These are phyloP conservation scores for Rhagoletis pomonella DNA, from an alignment of 1,140 invertebrate genomes.

Conservation along the genomic window DNA sequence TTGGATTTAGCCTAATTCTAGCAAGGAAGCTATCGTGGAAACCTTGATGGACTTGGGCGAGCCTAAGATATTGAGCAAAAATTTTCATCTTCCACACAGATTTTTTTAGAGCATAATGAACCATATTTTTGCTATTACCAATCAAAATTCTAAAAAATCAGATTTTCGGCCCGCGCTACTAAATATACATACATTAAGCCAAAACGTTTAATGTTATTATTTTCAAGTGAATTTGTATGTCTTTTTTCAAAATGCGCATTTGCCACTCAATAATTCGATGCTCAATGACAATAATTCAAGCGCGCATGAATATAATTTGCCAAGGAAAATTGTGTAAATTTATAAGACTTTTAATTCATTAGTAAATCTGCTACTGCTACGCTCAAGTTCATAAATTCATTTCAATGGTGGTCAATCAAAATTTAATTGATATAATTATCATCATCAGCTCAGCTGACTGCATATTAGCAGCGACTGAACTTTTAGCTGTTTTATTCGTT, in stretches of 20 bases:
- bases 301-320: neutral
- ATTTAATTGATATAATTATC: conserved; percentile 42
- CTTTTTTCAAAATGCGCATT: neutral
- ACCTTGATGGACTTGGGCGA: no score
- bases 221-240: no score
- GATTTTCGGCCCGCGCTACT: no score
- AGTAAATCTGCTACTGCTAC: neutral
- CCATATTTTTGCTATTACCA: no score
- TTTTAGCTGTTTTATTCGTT: neutral
- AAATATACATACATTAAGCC: no score
- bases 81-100: no score
- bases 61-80: no score
- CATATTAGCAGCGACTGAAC: neutral
- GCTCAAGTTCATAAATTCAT: conserved; percentile 33
- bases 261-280: neutral
- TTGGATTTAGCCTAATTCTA: no score
- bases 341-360: neutral
- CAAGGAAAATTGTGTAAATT: neutral
- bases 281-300: neutral
- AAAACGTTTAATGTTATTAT: no score
- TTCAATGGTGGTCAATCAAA: conserved; percentile 37
- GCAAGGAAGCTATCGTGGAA: no score
- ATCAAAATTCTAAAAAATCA: no score
- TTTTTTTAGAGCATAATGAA: no score
- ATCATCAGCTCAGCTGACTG: neutral